Evolutionary conservation across 2,888 invertebrate genomes (phyloP), one percentile per base, ranked within the genome.

Genomic region (Strigamia maritima): DNA sequence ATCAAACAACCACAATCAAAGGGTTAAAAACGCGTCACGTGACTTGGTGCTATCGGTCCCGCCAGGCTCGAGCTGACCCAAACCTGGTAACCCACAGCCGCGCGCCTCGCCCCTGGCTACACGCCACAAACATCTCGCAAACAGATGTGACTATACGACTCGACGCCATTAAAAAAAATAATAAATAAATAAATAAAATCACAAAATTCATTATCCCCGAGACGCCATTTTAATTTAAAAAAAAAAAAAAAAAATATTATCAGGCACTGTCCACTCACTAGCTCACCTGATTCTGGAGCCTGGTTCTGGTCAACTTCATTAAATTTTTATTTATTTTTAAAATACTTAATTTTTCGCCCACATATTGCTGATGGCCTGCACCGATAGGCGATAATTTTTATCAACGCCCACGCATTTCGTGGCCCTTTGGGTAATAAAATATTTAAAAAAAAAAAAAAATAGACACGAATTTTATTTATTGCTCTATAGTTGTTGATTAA

Each of bases 11-110:
- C 54, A 54, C 54, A 54, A 22, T 60, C n/a, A 60, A 60, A 24
- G 60, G 60, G 60, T 60, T 60, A 60, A 60, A 60, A 60, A 60
- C 60, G 60, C 60, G 60, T 60, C 60, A 60, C 60, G 60, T 60
- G 60, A 60, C 60, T 60, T 19, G 60, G 40, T 44, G 40, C 40
- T 44, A 44, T 24, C 60, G n/a, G 24, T 60, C 60, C 60, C 60
- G 60, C 60, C 6, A 19, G 60, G 60, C 60, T 60, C 60, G 60
- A 60, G 60, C 60, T 60, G 60, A 60, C 60, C 60, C 60, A 60
- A 60, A 60, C 60, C 60, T 60, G 60, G 60, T 60, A 60, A 60
- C 60, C 60, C 60, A 60, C 60, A 60, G 60, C 60, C 60, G 19
- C 60, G 22, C 19, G 24, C 19, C 60, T 60, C 60, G 60, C 60